A percentile compares a stretch with the other conserved stretches of the same genome.
phyloP scores from a whole-genome alignment of 2,888 invertebrate genomes.

The Tetranychus truncatus region DNA sequence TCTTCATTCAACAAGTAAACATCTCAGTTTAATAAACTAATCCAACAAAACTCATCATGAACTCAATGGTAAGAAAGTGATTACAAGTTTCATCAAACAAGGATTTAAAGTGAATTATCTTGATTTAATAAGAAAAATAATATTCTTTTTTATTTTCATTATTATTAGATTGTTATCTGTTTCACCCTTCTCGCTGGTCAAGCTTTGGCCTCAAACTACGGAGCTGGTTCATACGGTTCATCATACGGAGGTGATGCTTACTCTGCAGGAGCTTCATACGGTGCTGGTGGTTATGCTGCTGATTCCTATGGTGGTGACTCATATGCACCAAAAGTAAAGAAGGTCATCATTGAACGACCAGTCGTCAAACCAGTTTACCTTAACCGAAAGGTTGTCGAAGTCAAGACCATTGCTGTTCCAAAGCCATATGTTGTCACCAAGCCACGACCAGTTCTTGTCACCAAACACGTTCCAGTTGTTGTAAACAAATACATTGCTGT shows the following conservation, averaged over 20 bases:
- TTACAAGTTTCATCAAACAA: neutral
- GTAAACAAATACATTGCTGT: neutral
- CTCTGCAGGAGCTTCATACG: neutral
- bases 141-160: neutral
- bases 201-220: too few relatives aligned
- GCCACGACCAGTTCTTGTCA: neutral
- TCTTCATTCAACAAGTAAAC: neutral
- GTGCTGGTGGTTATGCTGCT: neutral
- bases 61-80: slow-evolving; percentile 1
- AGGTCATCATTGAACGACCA: slow-evolving; percentile 5
- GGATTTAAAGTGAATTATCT: neutral
- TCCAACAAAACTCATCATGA: neutral
- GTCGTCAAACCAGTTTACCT: neutral
- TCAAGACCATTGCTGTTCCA: neutral
- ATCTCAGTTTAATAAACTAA: neutral
- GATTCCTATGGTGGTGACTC: neutral
- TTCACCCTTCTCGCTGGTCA: too few relatives aligned
- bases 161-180: neutral
- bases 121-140: neutral
- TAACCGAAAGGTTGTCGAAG: neutral
- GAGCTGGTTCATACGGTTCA: neutral
- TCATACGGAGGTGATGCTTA: neutral
- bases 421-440: neutral
- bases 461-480: neutral
- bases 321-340: neutral